Base-by-base conservation (phyloP, 1,140 invertebrate species). In the Calephelis nemesis region DNA sequence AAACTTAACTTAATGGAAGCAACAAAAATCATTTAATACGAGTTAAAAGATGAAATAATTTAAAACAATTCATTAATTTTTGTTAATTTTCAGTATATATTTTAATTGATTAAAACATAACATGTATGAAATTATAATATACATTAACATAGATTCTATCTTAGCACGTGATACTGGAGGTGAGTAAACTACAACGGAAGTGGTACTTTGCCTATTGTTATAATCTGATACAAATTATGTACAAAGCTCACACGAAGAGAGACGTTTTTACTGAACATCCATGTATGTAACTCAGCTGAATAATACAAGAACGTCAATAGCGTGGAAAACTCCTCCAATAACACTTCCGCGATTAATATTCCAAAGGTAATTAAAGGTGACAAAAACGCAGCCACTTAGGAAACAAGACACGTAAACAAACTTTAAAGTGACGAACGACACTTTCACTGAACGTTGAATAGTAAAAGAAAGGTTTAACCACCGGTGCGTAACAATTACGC, bases 341-440 rank as follows among this genome's bases (percentile, higher is more conserved):
- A 75, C 72, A 75, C 64, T 73, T 75, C 74, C 74, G 62, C 63
- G 52, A 71, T 72, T 62, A 70, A 70, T 74, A 76, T 74, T 76
- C 72, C 71, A 74, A 68, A 73, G 74, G 63, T 47, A 71, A 54
- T 70, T 73, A 73, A 71, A 48, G 48, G 58, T 67, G 67, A 74
- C 72, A 76, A 78, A 74, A 77, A 58, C 13, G 62, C 54, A 67
- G 54, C 48, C 40, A 50, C 72, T 77, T 76, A 71, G 73, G 77
- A 79, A 77, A 80, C 76, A 77, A 70, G 64, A 65, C 74, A 81
- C 75, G 82, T 82, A 82, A 85, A 83, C 74, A 83, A 80, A 79
- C 66, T 76, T 69, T 73, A 68, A 79, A 81, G 74, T 82, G 77
- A 75, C 67, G 69, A 78, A 75, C 67, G 69, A 63, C 68, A 84